Evolutionary conservation across 2,113 vertebrate genomes (phyloP).

Genomic region (Callipepla squamata): DNA sequence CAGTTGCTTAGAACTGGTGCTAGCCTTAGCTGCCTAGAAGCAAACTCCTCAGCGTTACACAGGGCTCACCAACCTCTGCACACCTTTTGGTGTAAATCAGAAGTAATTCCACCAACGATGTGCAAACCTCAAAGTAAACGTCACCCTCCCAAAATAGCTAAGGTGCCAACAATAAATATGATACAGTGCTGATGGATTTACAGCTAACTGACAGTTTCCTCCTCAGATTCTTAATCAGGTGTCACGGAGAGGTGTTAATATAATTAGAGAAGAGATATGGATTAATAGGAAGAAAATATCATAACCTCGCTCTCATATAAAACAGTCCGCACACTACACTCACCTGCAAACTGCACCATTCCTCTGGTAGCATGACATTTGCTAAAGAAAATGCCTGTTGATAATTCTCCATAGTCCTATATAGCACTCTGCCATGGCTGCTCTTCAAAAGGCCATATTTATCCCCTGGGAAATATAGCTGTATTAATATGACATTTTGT

Average conservation of each 20-base stretch:
- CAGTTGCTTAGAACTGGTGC: background rate
- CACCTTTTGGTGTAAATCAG: constrained; percentile 26
- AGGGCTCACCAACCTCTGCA: background rate
- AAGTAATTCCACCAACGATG: background rate
- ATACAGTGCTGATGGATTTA: constrained; percentile 42
- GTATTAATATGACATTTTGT: constrained; percentile 73
- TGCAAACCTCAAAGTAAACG: constrained; percentile 14
- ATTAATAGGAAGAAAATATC: constrained; percentile 62
- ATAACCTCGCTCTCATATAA: constrained; percentile 31
- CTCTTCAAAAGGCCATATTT: constrained; percentile 67
- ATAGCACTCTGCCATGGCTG: constrained; percentile 21
- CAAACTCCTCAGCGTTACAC: background rate
- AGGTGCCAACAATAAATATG: constrained; percentile 12
- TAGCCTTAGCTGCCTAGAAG: constrained; percentile 16
- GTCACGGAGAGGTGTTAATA: constrained; percentile 34
- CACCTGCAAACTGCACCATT: constrained; percentile 12
- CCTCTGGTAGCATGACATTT: constrained; percentile 63
- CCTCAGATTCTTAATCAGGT: constrained; percentile 48
- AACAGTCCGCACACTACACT: constrained; percentile 6
- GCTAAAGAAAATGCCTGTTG: constrained; percentile 43
- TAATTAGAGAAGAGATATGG: constrained; percentile 74
- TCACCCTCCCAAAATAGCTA: background rate
- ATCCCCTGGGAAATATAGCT: constrained; percentile 66
- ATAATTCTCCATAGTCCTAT: constrained; percentile 70
- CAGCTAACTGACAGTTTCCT: constrained; percentile 12